Evolutionary conservation across 1,140 invertebrate genomes (phyloP).

Genomic region (Archivesica marissinica): DNA sequence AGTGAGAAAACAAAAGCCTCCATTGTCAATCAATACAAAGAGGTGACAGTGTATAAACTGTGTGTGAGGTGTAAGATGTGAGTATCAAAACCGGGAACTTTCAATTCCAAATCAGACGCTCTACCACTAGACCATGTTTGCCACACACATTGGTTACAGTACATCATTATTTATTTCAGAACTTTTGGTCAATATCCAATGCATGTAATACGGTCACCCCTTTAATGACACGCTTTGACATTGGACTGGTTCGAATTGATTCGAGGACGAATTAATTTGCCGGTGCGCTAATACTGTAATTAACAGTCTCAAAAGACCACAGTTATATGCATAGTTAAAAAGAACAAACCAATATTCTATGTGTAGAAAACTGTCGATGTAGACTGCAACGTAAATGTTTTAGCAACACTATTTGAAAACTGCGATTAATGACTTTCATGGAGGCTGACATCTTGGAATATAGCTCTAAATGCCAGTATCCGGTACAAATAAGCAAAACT

Average conservation of each 20-base stretch:
- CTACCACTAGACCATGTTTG: not conserved
- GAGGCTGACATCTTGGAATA: slow-evolving; percentile 40
- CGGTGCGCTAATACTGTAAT: not conserved
- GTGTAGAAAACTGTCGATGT: not conserved
- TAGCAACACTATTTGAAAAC: not conserved
- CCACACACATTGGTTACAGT: not conserved
- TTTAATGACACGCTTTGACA: not conserved
- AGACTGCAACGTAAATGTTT: not conserved
- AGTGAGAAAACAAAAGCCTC: too few relatives aligned
- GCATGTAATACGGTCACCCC: not conserved
- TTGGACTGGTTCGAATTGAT: not conserved
- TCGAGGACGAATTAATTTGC: not conserved
- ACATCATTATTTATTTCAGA: not conserved
- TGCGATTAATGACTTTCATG: slow-evolving; percentile 5
- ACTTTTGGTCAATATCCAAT: not conserved
- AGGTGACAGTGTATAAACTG: too few relatives aligned
- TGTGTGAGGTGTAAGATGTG: too few relatives aligned
- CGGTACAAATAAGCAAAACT: too few relatives aligned
- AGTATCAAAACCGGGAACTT: not conserved
- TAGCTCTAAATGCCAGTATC: too few relatives aligned
- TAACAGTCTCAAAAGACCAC: not conserved
- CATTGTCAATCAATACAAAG: too few relatives aligned
- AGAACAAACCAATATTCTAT: not conserved
- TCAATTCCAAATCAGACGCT: not conserved
- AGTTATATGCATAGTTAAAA: not conserved